These are phyloP conservation scores for Kryptolebias marmoratus DNA, from an alignment of 2,113 vertebrate species.

Conservation along the genomic window DNA sequence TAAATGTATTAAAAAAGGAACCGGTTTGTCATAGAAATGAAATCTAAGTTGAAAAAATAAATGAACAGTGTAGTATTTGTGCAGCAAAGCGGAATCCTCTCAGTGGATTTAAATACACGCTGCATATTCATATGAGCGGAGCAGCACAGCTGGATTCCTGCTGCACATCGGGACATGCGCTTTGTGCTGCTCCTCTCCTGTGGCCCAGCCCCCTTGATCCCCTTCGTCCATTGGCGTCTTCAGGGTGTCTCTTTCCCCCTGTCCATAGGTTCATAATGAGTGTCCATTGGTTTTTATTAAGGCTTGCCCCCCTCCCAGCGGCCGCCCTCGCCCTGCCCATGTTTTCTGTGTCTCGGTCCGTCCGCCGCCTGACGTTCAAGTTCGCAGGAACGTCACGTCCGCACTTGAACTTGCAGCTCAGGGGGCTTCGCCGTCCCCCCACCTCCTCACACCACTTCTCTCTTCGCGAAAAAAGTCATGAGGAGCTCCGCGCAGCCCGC, in stretches of 20 bases:
- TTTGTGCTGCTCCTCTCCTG: constrained; percentile 24
- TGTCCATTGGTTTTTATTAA: constrained; percentile 92
- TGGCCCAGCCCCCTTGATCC: constrained; percentile 79
- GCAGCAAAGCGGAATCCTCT: background rate
- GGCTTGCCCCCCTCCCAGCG: constrained; percentile 81
- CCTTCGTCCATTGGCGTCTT: constrained; percentile 84
- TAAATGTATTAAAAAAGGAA: no score
- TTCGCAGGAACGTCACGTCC: constrained; percentile 99
- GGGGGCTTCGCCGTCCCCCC: constrained; percentile 90
- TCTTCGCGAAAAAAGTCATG: constrained; percentile 86
- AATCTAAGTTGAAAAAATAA: background rate
- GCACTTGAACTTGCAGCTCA: constrained; percentile 99
- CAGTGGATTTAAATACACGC: constrained; percentile 36
- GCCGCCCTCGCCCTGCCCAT: constrained; percentile 90
- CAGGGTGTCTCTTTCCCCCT: constrained; percentile 59
- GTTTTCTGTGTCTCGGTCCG: constrained; percentile 92
- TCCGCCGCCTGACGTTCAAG: constrained; percentile 99
- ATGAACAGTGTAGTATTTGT: background rate
- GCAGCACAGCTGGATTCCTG: constrained; percentile 5
- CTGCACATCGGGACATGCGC: constrained; percentile 13
- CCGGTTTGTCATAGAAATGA: background rate
- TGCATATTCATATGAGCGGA: constrained; percentile 43
- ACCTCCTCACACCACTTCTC: constrained; percentile 70
- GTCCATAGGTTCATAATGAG: constrained; percentile 91
- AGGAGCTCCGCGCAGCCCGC: constrained; percentile 92